phyloP scores from a whole-genome alignment of 37 sponge, comb jelly and placozoan species.

The Theonella swinhoei region DNA sequence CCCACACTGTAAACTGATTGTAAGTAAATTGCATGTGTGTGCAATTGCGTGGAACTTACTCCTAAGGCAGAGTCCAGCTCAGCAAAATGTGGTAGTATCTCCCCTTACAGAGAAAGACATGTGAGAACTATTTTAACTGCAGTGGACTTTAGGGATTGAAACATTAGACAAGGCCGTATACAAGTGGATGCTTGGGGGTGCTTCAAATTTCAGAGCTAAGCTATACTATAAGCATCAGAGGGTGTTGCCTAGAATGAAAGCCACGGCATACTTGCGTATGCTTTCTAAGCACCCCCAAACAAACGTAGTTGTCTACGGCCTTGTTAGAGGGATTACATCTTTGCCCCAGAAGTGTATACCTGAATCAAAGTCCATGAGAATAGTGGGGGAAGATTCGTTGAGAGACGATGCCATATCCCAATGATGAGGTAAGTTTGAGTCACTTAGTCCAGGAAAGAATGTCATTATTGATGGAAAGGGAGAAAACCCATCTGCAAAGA shows the following conservation, averaged over 20 bases:
- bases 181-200: no score
- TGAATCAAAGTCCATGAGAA: conserved; percentile 53
- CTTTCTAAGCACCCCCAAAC: no score
- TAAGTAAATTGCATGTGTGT: neutral
- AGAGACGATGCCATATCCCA: conserved; percentile 71
- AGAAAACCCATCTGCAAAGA: conserved; percentile 80
- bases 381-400: conserved; percentile 37
- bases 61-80: conserved; percentile 57
- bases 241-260: no score
- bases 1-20: no score
- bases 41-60: conserved; percentile 19
- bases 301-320: no score
- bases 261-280: no score
- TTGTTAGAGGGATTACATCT: no score
- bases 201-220: neutral
- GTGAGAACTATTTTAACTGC: no score
- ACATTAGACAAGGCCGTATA: no score
- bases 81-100: conserved; percentile 70
- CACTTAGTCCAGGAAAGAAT: conserved; percentile 63
- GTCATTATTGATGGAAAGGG: conserved; percentile 77
- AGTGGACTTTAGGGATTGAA: no score
- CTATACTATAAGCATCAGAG: neutral
- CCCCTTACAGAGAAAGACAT: conserved; percentile 32
- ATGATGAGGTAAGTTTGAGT: conserved; percentile 71
- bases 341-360: no score